Evolutionary conservation across 2,113 vertebrate genomes (phyloP).

Genomic region (Pluvianellus socialis): DNA sequence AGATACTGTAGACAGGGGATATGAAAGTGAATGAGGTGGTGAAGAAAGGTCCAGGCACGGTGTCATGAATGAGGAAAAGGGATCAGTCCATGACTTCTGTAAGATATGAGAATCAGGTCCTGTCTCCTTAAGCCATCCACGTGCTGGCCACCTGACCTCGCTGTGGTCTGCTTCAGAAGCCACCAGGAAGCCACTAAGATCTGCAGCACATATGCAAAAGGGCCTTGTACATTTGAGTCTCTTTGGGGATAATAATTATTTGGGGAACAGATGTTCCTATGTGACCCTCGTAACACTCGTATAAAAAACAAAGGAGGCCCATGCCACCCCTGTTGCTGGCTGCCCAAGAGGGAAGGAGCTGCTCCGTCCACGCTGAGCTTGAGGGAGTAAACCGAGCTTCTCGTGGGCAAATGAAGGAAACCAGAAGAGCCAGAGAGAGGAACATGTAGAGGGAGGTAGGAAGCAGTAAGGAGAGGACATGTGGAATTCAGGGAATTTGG

Average conservation of each 20-base stretch:
- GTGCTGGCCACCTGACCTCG: background rate
- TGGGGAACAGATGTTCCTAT: background rate
- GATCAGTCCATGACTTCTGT: background rate
- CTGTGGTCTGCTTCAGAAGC: background rate
- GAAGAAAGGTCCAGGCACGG: background rate
- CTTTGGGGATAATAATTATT: background rate
- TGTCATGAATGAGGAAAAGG: background rate
- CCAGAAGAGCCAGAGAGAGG: background rate
- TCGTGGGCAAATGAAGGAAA: background rate
- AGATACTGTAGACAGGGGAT: background rate
- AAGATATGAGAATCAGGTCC: background rate
- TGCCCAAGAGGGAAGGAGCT: background rate
- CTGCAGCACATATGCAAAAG: background rate
- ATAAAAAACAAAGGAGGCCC: background rate
- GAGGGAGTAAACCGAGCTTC: background rate
- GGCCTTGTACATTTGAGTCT: background rate
- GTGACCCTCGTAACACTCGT: background rate
- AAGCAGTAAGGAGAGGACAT: background rate
- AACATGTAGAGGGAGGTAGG: background rate
- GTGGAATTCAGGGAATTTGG: background rate
- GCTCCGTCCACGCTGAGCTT: accelerated
- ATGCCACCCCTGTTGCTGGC: background rate
- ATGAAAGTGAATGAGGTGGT: background rate
- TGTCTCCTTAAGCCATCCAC: accelerated
- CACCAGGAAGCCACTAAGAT: background rate